Evolutionary conservation across 2,888 invertebrate genomes (phyloP).

Genomic region (Sussaba pulchella): DNA sequence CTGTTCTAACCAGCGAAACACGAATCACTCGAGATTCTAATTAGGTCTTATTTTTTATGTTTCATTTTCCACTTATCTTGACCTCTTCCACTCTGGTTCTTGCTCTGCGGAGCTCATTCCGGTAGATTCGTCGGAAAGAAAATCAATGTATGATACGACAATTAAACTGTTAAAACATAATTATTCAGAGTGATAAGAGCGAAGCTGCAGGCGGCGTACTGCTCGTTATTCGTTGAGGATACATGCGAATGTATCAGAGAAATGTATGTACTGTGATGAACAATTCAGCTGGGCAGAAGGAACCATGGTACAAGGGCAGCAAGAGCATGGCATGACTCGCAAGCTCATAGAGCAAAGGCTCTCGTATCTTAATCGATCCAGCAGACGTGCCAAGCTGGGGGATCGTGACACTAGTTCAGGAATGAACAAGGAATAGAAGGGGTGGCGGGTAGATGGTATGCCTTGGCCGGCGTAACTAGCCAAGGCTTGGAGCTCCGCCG

Average conservation of each 20-base stretch:
- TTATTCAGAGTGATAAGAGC: not conserved
- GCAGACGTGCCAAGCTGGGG: not conserved
- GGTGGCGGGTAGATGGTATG: slow-evolving; percentile 1
- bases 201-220: not conserved
- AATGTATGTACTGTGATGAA: not conserved
- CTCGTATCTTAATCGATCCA: slow-evolving; percentile 1
- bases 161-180: too few species aligned
- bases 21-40: not conserved
- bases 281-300: slow-evolving; percentile 1
- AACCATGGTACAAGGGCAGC: not conserved
- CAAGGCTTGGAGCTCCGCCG: slow-evolving; percentile 32
- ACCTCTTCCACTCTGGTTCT: too few species aligned
- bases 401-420: slow-evolving; percentile 44
- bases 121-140: too few species aligned
- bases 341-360: slow-evolving; percentile 37
- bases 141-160: too few species aligned
- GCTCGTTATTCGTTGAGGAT: not conserved
- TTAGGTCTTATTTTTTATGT: not conserved
- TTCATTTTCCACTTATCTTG: too few species aligned
- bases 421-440: slow-evolving; percentile 39
- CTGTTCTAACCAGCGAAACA: too few species aligned
- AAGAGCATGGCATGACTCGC: slow-evolving; percentile 8
- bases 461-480: slow-evolving; percentile 27
- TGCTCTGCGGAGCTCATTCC: too few species aligned
- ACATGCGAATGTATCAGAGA: not conserved